Evolutionary conservation across 2,113 vertebrate species (phyloP), one percentile per base, ranked within the genome.

Genomic region (Xiphophorus couchianus): DNA sequence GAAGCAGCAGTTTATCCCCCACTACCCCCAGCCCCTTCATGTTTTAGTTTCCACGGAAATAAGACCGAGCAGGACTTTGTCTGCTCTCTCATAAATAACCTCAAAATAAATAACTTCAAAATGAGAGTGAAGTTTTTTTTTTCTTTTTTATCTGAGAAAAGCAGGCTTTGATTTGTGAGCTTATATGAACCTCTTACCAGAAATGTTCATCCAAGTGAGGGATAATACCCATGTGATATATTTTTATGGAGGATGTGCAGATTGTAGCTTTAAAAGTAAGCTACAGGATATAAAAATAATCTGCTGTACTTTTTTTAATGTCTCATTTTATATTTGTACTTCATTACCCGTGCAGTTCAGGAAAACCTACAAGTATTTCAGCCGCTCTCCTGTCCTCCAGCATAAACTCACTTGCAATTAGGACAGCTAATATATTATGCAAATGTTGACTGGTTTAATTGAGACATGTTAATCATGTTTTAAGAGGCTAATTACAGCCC

Each of bases 401-500:
- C 91, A 88, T 92, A 89, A 93, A 96, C 95, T 95, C 91, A 87
- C 96, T 95, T 87, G 94, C 96, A 96, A 97, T 95, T 96, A 98
- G 96, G 96, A 96, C 89, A 94, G 96, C 97, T 98, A 96, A 98
- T 99, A 98, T 96, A 96, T 98, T 98, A 99, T 99, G 97, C 97
- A 98, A 98, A 99, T 99, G 96, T 98, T 98, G 97, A 98, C 97
- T 94, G 93, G 93, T 92, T 93, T 95, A 95, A 95, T 95, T 95
- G 97, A 98, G 97, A 98, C 97, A 96, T 98, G 97, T 98, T 99
- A 99, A 99, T 99, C 97, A 99, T 97, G 97, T 99, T 95, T 98
- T 98, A 99, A 97, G 97, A 96, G 97, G 96, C 97, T 98, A 99
- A 99, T 99, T 98, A 98, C 96, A 97, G 96, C 96, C 96, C 96